Evolutionary conservation across 2,888 invertebrate species (phyloP).

Genomic region (Euplagia quadripunctaria): DNA sequence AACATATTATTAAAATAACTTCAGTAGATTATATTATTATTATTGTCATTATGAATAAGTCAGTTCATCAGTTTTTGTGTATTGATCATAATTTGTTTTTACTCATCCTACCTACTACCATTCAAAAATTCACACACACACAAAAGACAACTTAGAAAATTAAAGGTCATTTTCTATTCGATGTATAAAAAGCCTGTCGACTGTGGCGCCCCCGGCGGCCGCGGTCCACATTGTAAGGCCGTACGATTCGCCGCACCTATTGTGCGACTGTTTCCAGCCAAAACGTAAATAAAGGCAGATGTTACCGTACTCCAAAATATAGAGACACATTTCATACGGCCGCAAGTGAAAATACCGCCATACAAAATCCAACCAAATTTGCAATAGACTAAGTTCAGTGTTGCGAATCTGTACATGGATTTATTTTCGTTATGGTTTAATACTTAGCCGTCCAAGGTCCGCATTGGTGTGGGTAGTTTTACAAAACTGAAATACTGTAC

Average conservation of each 20-base stretch:
- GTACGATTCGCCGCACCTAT: conserved; percentile 81
- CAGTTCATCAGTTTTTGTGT: no score
- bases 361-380: conserved; percentile 48
- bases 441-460: conserved; percentile 63
- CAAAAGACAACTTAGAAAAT: conserved; percentile 25
- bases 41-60: no score
- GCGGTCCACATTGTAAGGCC: conserved; percentile 70
- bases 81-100: no score
- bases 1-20: no score
- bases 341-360: conserved; percentile 40
- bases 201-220: conserved; percentile 50
- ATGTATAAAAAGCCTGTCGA: conserved; percentile 62
- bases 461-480: conserved; percentile 81
- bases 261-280: conserved; percentile 82
- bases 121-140: no score
- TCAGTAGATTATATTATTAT: no score
- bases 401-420: conserved; percentile 5
- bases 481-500: conserved; percentile 81
- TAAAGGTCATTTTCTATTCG: conserved; percentile 73
- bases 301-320: conserved; percentile 82
- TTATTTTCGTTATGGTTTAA: conserved; percentile 41
- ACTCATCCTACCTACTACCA: no score
- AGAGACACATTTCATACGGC: conserved; percentile 48
- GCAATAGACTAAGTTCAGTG: conserved; percentile 34
- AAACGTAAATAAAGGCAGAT: conserved; percentile 87